These are phyloP conservation scores for Tetramorium alpestre DNA, from an alignment of 1,140 invertebrate genomes.

Conservation along the genomic window DNA sequence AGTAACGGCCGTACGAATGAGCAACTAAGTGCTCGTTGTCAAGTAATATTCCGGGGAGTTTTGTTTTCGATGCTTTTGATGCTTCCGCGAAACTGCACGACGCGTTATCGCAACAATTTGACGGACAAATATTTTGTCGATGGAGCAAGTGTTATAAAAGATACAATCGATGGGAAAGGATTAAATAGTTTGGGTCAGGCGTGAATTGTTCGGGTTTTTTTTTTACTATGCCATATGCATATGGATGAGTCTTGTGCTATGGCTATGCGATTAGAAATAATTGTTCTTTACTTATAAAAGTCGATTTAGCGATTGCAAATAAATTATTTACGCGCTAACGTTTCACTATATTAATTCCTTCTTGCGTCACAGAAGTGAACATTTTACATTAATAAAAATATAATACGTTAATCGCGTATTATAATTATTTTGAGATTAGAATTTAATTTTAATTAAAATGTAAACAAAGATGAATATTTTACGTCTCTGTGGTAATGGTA, in stretches of 20 bases:
- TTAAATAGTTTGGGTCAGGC: constrained; percentile 64
- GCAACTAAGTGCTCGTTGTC: constrained; percentile 25
- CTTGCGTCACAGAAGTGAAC: not conserved
- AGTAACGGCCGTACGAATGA: constrained; percentile 11
- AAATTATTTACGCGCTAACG: constrained; percentile 20
- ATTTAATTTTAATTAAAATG: not conserved
- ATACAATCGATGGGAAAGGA: constrained; percentile 44
- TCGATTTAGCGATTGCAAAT: constrained; percentile 16
- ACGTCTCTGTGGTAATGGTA: not conserved
- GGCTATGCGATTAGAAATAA: constrained; percentile 16
- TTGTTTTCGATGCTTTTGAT: constrained; percentile 38
- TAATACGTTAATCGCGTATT: not conserved
- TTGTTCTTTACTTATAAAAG: not conserved
- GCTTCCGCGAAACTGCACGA: not conserved
- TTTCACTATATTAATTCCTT: constrained; percentile 3
- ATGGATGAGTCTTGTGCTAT: not conserved
- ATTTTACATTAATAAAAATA: not conserved
- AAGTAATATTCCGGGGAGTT: constrained; percentile 26
- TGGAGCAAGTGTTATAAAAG: constrained; percentile 56
- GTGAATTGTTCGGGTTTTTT: constrained; percentile 30
- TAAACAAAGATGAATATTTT: not conserved
- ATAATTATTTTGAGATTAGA: not conserved
- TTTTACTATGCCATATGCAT: constrained; percentile 47
- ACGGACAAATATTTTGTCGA: not conserved
- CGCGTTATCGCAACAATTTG: constrained; percentile 47